phyloP scores from a whole-genome alignment of 2,113 vertebrate species.

The Tenebrosternarchus preto region DNA sequence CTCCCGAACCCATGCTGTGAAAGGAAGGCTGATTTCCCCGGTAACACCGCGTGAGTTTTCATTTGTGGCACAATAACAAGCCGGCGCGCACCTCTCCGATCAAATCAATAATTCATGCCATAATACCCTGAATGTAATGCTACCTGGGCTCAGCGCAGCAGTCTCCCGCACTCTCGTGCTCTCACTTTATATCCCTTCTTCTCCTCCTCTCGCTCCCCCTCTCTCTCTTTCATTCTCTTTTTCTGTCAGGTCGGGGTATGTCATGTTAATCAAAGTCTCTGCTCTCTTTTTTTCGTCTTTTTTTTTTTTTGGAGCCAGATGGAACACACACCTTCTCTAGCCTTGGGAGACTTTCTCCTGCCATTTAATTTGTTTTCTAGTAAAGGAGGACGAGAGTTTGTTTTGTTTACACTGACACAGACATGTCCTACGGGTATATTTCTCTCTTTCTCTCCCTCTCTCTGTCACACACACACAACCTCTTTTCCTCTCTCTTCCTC shows the following conservation, averaged over 20 bases:
- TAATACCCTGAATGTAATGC: conserved; percentile 67
- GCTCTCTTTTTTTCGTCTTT: conserved; percentile 34
- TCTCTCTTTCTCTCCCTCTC: conserved; percentile 20
- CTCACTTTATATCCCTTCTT: background rate
- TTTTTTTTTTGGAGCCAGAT: conserved; percentile 28
- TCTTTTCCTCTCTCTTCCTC: conserved; percentile 16
- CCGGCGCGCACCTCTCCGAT: conserved; percentile 63
- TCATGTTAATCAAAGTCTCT: conserved; percentile 68
- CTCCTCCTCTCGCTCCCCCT: background rate
- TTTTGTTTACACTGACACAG: conserved; percentile 54
- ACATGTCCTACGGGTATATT: conserved; percentile 50
- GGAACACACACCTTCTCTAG: conserved; percentile 44
- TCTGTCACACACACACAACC: background rate
- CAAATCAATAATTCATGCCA: conserved; percentile 75
- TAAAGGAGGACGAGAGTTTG: conserved; percentile 35
- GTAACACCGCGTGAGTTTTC: conserved; percentile 58
- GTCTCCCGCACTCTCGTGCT: conserved; percentile 16
- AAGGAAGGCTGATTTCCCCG: conserved; percentile 51
- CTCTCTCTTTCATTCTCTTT: conserved; percentile 12
- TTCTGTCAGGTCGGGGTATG: conserved; percentile 64
- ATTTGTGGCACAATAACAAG: conserved; percentile 59
- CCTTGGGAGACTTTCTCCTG: conserved; percentile 38
- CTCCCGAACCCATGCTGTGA: conserved; percentile 32
- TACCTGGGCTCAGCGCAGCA: conserved; percentile 56
- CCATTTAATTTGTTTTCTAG: conserved; percentile 53